Percentiles rank a stretch among this genome's conserved stretches.
Conservation (phyloP, 2,797 vertebrate species). For the Orestias chungarensis region DNA sequence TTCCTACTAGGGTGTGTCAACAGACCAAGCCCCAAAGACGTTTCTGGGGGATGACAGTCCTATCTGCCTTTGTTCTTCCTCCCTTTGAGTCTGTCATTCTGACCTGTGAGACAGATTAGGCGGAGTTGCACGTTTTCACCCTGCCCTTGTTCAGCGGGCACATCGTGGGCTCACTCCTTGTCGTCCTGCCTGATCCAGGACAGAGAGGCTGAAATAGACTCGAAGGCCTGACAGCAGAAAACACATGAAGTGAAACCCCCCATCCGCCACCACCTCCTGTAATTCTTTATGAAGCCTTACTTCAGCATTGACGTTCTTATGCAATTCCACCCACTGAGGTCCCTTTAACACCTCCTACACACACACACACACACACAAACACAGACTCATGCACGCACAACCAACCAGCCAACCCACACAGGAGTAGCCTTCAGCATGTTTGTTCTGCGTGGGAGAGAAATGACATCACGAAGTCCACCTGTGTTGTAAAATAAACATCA, state of each 20-base stretch:
- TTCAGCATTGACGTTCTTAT: slow-evolving; percentile 58
- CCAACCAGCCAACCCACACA: slow-evolving; percentile 50
- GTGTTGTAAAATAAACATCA: slow-evolving; percentile 30
- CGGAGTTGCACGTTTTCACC: background rate
- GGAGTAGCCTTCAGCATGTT: slow-evolving; percentile 58
- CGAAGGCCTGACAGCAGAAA: slow-evolving; percentile 8
- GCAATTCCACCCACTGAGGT: slow-evolving; percentile 63
- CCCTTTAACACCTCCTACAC: slow-evolving; percentile 55
- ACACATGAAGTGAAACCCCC: slow-evolving; percentile 15
- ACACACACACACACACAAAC: slow-evolving; percentile 10
- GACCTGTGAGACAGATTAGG: slow-evolving; percentile 5
- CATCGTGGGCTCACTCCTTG: slow-evolving; percentile 17
- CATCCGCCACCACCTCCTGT: slow-evolving; percentile 6
- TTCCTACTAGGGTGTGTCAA: background rate
- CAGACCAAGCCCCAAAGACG: background rate
- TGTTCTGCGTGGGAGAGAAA: slow-evolving; percentile 58
- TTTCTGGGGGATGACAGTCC: background rate
- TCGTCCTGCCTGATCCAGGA: slow-evolving; percentile 15
- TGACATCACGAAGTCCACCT: slow-evolving; percentile 67
- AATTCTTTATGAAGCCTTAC: slow-evolving; percentile 45
- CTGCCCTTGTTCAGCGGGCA: slow-evolving; percentile 47
- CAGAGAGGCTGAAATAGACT: slow-evolving; percentile 11
- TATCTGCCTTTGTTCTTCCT: background rate
- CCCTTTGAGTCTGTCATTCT: background rate
- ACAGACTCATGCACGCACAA: slow-evolving; percentile 15